Evolutionary conservation across 2,888 invertebrate species (phyloP).

Genomic region (Oeneis ivallda): DNA sequence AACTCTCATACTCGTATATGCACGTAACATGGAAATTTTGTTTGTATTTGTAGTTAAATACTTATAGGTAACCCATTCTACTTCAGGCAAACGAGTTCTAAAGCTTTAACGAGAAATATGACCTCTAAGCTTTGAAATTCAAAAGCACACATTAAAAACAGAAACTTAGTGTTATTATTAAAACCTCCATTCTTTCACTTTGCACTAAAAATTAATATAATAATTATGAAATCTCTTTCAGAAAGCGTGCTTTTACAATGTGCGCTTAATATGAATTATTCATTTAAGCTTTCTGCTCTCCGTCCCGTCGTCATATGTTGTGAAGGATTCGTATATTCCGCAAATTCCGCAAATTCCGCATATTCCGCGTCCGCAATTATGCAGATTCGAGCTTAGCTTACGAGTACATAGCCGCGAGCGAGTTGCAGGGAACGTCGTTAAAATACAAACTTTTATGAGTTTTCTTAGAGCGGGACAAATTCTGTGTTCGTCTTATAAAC

Average conservation of each 20-base stretch:
- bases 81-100: too few species aligned
- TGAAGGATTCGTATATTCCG: conserved; percentile 19
- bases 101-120: too few species aligned
- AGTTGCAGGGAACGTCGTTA: not conserved
- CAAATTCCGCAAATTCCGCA: conserved; percentile 15
- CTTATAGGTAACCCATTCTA: too few species aligned
- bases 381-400: conserved; percentile 15
- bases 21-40: too few species aligned
- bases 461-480: conserved; percentile 12
- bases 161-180: too few species aligned
- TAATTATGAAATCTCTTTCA: not conserved
- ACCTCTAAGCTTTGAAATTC: too few species aligned
- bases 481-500: not conserved
- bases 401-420: not conserved
- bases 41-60: too few species aligned
- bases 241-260: conserved; percentile 7
- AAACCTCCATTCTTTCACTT: not conserved
- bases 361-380: conserved; percentile 20
- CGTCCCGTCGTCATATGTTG: conserved; percentile 17
- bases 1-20: too few species aligned
- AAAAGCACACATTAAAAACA: not conserved
- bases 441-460: conserved; percentile 5
- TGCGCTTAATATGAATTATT: conserved; percentile 14
- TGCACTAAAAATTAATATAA: conserved; percentile 3
- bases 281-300: conserved; percentile 12